Evolutionary conservation across 2,888 invertebrate species (phyloP).

Genomic region (Euproctis similis): DNA sequence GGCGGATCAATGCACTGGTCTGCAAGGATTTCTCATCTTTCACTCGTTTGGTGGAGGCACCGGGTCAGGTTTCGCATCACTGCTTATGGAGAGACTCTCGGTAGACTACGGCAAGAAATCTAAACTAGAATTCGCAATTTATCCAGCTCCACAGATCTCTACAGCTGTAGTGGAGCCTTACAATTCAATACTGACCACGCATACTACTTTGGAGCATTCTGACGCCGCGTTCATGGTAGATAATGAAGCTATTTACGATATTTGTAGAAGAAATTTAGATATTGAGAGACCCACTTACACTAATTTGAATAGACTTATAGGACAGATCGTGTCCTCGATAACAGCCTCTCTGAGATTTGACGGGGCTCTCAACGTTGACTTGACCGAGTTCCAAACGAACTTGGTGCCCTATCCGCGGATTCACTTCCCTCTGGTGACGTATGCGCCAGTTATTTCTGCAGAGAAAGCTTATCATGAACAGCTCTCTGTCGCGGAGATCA

Average conservation of each 20-base stretch:
- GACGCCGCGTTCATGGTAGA: conserved; percentile 98
- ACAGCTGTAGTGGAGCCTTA: conserved; percentile 96
- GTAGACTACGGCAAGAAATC: conserved; percentile 97
- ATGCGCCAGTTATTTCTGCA: conserved; percentile 93
- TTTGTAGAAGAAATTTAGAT: conserved; percentile 93
- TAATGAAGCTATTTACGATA: conserved; percentile 92
- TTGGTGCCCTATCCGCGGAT: conserved; percentile 96
- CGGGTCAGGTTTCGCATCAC: conserved; percentile 94
- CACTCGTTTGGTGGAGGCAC: conserved; percentile 96
- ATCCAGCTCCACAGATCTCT: conserved; percentile 93
- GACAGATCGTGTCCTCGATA: conserved; percentile 94
- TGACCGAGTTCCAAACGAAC: conserved; percentile 95
- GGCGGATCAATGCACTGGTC: conserved; percentile 93
- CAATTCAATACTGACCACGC: conserved; percentile 96
- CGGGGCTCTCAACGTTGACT: conserved; percentile 92
- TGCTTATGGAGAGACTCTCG: conserved; percentile 95
- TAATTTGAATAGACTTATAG: conserved; percentile 95
- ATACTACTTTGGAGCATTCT: conserved; percentile 94
- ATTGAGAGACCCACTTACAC: conserved; percentile 97
- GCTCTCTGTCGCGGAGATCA: conserved; percentile 92
- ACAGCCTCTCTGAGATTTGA: conserved; percentile 94
- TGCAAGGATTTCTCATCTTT: conserved; percentile 94
- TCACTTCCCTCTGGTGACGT: conserved; percentile 93
- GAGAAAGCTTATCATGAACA: conserved; percentile 97
- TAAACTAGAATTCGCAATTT: conserved; percentile 95